Conservation (phyloP, 2,888 invertebrate genomes). For the Epinotia ramella region DNA sequence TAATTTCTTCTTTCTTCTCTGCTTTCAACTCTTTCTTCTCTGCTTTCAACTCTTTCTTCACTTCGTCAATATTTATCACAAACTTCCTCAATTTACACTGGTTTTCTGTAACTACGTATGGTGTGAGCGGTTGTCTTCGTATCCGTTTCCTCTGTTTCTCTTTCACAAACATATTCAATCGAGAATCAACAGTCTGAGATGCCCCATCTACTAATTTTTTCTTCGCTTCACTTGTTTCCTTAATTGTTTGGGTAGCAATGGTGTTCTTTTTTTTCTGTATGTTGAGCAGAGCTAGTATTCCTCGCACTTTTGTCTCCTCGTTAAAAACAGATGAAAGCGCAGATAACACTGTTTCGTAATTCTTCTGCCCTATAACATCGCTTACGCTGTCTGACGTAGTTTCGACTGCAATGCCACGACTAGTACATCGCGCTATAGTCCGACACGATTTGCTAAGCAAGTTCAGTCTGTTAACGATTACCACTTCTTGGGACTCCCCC, state of each 20-base stretch:
- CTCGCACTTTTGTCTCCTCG: constrained; percentile 66
- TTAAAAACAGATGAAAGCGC: constrained; percentile 68
- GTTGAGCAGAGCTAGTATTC: constrained; percentile 65
- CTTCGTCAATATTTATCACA: constrained; percentile 56
- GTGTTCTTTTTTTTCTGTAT: constrained; percentile 45
- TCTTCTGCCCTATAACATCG: constrained; percentile 68
- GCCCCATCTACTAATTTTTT: constrained; percentile 21
- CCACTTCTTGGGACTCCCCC: constrained; percentile 60
- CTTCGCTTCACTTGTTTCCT: not conserved
- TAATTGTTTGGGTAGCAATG: constrained; percentile 37
- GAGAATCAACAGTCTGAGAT: constrained; percentile 62
- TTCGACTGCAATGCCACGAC: constrained; percentile 49
- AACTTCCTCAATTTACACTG: constrained; percentile 52
- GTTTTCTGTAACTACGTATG: constrained; percentile 65
- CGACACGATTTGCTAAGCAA: constrained; percentile 56
- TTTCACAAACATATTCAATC: constrained; percentile 48
- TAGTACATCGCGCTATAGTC: constrained; percentile 62
- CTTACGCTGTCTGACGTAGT: constrained; percentile 66
- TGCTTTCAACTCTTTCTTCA: constrained; percentile 36
- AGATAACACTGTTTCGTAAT: constrained; percentile 67
- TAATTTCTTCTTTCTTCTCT: constrained; percentile 7
- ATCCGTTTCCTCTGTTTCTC: constrained; percentile 50
- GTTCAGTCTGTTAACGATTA: constrained; percentile 59
- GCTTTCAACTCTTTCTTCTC: constrained; percentile 27
- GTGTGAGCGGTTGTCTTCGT: constrained; percentile 52